Conservation (phyloP, 2,113 vertebrate genomes). For the Sylvia atricapilla region DNA sequence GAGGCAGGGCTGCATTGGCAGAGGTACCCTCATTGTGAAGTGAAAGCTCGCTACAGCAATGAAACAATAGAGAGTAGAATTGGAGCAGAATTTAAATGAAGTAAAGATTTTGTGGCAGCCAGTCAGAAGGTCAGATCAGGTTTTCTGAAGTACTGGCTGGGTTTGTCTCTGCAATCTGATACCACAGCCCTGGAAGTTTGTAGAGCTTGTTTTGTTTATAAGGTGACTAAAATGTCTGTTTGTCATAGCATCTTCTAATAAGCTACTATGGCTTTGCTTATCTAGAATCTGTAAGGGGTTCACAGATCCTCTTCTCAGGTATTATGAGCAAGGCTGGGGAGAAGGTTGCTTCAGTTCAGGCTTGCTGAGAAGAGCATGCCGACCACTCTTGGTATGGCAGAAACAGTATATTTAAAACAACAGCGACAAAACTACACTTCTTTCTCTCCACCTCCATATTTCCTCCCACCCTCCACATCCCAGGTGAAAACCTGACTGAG, state of each 20-base stretch:
- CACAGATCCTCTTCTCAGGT: background rate
- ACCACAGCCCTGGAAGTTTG: background rate
- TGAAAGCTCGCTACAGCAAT: conserved; percentile 25
- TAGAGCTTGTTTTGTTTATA: conserved; percentile 17
- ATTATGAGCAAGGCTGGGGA: background rate
- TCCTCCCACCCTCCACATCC: background rate
- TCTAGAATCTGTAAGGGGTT: background rate
- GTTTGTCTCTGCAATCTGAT: conserved; percentile 14
- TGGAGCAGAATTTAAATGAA: conserved; percentile 57
- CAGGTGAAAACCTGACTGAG: background rate
- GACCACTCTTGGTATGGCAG: background rate
- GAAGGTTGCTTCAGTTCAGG: background rate
- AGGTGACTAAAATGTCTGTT: background rate
- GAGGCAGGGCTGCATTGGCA: conserved; percentile 18
- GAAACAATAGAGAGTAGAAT: conserved; percentile 38
- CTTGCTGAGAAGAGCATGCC: background rate
- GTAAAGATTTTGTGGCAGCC: conserved; percentile 46
- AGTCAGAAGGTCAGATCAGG: background rate
- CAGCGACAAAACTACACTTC: background rate
- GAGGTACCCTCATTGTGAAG: conserved; percentile 37
- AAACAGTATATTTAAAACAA: background rate
- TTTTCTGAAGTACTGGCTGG: background rate
- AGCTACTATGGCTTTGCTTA: background rate
- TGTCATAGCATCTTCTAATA: background rate
- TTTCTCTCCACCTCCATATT: background rate